phyloP scores from a whole-genome alignment of 2,888 invertebrate genomes.

The Trileptium ribeirensis region DNA sequence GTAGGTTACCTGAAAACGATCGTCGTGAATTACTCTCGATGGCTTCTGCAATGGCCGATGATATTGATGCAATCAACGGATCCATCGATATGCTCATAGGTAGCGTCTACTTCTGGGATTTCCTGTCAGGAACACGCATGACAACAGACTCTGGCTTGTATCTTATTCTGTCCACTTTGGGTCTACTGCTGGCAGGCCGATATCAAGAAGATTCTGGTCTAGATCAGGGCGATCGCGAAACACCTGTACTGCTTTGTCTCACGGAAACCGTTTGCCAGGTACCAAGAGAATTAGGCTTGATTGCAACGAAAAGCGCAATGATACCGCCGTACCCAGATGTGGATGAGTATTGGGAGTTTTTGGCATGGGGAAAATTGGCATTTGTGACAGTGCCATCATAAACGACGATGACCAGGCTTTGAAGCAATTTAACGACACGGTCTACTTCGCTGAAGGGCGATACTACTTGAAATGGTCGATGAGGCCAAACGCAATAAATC shows the following conservation, averaged over 20 bases:
- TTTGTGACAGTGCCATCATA: background rate
- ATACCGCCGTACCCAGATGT: background rate
- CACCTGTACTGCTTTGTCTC: background rate
- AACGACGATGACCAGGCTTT: conserved; percentile 1
- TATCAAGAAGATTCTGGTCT: too few species aligned
- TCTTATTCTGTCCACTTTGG: background rate
- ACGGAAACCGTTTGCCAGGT: background rate
- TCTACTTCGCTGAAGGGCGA: background rate
- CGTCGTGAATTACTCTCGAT: background rate
- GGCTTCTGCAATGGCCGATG: background rate
- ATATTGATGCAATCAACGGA: background rate
- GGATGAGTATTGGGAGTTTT: background rate
- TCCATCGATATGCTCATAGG: background rate
- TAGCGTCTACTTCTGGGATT: background rate
- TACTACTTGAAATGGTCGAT: background rate
- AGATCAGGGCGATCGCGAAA: background rate
- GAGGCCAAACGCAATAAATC: background rate
- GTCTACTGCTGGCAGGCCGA: background rate
- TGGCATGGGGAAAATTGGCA: background rate
- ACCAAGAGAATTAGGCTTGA: background rate
- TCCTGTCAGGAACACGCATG: background rate
- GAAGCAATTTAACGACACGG: background rate
- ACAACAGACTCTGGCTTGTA: background rate
- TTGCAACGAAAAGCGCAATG: background rate
- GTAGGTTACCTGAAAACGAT: background rate